Evolutionary conservation across 2,113 vertebrate species (phyloP).

Genomic region (Salvelinus sp.): DNA sequence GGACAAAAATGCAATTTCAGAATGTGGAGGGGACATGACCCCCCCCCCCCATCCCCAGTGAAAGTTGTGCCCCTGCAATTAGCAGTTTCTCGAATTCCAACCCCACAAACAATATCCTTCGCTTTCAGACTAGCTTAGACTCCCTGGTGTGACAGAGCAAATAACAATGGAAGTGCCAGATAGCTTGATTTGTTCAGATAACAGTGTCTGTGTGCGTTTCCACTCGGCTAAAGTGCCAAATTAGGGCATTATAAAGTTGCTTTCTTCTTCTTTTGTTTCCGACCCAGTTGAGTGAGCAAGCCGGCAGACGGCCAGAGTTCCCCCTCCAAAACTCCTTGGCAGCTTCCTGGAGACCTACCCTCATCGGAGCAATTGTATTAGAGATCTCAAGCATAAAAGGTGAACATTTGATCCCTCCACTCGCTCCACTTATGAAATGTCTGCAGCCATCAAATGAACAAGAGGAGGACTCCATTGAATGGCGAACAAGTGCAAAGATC

Average conservation of each 20-base stretch:
- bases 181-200: constrained; percentile 56
- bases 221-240: constrained; percentile 55
- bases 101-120: constrained; percentile 41
- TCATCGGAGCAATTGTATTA: constrained; percentile 41
- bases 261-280: constrained; percentile 56
- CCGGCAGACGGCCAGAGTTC: constrained; percentile 60
- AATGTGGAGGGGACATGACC: no score
- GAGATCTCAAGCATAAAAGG: constrained; percentile 44
- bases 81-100: constrained; percentile 42
- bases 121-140: constrained; percentile 19
- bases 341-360: constrained; percentile 38
- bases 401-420: constrained; percentile 12
- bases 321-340: neutral
- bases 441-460: no score
- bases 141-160: constrained; percentile 46
- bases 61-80: constrained; percentile 2
- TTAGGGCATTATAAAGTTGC: constrained; percentile 60
- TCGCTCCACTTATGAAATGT: no score
- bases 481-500: no score
- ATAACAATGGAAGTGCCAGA: constrained; percentile 44
- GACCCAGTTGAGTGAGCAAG: constrained; percentile 63
- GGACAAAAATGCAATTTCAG: no score
- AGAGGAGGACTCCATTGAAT: no score
- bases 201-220: constrained; percentile 59
- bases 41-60: no score